A percentile compares a stretch with the other conserved stretches of the same genome.
Conservation (phyloP, 2,797 vertebrate genomes). For the Microctenopoma stevenorrisi region DNA sequence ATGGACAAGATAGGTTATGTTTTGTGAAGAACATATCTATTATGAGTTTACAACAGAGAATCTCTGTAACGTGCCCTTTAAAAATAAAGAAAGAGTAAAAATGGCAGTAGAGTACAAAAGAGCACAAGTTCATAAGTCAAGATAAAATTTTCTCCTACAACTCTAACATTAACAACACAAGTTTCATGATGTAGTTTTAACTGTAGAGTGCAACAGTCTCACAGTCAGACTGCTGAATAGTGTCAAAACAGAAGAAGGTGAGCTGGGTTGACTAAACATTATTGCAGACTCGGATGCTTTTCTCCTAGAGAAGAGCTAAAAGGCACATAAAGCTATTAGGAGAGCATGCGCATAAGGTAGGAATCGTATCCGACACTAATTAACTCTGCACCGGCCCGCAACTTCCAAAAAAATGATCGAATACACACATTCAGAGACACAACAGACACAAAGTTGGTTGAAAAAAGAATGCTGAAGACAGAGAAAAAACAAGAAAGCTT, state of each 20-base stretch:
- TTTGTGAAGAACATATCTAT: not conserved
- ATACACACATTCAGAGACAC: not conserved
- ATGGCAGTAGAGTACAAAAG: not conserved
- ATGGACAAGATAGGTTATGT: not conserved
- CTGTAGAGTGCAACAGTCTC: not conserved
- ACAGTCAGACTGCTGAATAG: not conserved
- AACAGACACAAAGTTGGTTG: constrained; percentile 14
- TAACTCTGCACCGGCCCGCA: not conserved
- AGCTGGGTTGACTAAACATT: constrained; percentile 20
- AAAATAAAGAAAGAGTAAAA: not conserved
- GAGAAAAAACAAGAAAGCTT: not conserved
- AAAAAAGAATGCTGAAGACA: not conserved
- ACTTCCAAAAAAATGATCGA: constrained; percentile 1
- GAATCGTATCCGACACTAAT: constrained; percentile 3
- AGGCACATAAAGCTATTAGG: constrained; percentile 10
- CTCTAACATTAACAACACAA: not conserved
- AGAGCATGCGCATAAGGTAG: constrained; percentile 15
- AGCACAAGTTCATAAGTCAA: constrained; percentile 9
- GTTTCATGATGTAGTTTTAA: constrained; percentile 4
- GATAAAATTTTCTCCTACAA: not conserved
- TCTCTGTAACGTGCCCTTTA: not conserved
- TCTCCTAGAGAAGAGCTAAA: constrained; percentile 4
- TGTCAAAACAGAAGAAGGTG: constrained; percentile 18
- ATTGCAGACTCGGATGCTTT: constrained; percentile 27
- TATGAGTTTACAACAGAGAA: not conserved